phyloP scores from a whole-genome alignment of 1,140 invertebrate species.

The Muscidifurax raptorellus region DNA sequence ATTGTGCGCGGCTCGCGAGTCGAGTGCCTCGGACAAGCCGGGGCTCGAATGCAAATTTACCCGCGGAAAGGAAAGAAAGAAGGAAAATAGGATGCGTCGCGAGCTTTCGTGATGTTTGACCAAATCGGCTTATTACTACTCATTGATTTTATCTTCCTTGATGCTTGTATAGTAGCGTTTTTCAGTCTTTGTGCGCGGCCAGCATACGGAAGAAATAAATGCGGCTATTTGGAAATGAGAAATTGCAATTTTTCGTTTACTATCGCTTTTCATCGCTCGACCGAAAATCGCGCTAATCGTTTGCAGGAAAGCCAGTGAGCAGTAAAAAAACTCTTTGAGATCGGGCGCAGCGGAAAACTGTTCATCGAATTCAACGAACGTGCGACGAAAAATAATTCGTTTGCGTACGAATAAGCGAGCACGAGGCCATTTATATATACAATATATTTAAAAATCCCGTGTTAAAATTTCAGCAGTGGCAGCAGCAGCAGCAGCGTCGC shows the following conservation, averaged over 20 bases:
- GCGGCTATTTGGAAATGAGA: not conserved
- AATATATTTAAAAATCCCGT: too few relatives aligned
- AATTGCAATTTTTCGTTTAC: not conserved
- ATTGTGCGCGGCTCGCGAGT: constrained; percentile 20
- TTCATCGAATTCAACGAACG: not conserved
- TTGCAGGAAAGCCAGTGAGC: not conserved
- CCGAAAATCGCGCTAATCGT: not conserved
- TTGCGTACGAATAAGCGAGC: too few relatives aligned
- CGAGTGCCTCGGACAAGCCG: constrained; percentile 9
- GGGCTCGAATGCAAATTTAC: constrained; percentile 21
- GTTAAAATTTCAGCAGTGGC: too few relatives aligned
- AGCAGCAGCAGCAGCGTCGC: too few relatives aligned
- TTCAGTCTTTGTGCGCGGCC: not conserved
- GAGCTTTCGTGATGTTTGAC: not conserved
- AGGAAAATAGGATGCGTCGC: too few relatives aligned
- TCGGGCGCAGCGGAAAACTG: not conserved
- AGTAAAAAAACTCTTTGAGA: not conserved
- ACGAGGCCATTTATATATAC: too few relatives aligned
- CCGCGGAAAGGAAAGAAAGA: not conserved
- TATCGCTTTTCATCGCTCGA: too few relatives aligned
- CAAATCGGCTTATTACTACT: not conserved
- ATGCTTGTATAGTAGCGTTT: not conserved
- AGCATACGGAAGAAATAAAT: not conserved
- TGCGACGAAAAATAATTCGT: not conserved
- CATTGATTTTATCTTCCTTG: too few relatives aligned